These are phyloP conservation scores for Portunus trituberculatus DNA, from an alignment of 1,140 invertebrate species.

Conservation along the genomic window DNA sequence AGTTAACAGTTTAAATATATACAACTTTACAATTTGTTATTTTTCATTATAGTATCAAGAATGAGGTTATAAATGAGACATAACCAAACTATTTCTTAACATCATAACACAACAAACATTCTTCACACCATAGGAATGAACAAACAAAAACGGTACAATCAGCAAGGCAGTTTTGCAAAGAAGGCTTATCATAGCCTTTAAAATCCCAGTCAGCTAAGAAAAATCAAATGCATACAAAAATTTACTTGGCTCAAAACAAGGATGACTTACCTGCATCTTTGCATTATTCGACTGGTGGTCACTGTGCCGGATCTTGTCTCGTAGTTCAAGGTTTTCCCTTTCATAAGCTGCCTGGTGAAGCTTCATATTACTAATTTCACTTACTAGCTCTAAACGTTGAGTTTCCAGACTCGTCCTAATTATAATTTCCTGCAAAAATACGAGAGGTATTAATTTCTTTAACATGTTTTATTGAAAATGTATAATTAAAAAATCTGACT, in stretches of 20 bases:
- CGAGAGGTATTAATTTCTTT: not conserved
- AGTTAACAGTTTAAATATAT: no score
- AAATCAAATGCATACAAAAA: not conserved
- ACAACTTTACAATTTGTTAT: no score
- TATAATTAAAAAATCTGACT: no score
- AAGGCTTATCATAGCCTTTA: not conserved
- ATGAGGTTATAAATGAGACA: not conserved
- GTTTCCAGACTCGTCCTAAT: conserved; percentile 93
- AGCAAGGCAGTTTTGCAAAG: no score
- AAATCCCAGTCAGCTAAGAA: not conserved
- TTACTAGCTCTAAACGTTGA: conserved; percentile 95
- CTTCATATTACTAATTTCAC: conserved; percentile 93
- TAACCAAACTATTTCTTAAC: not conserved
- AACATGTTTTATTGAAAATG: no score
- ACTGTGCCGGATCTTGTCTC: conserved; percentile 80
- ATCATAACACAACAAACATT: not conserved
- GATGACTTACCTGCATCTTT: conserved; percentile 53
- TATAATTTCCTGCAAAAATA: conserved; percentile 87
- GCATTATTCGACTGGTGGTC: conserved; percentile 64
- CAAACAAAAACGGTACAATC: no score
- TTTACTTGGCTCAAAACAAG: not conserved
- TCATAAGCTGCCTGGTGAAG: conserved; percentile 90
- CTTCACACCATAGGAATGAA: no score
- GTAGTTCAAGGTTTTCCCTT: conserved; percentile 89
- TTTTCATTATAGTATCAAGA: no score